These are phyloP conservation scores for Pseudorhiza aurosa DNA, from an alignment of 30 jellyfish, hydroid and myxozoan species.

Conservation along the genomic window DNA sequence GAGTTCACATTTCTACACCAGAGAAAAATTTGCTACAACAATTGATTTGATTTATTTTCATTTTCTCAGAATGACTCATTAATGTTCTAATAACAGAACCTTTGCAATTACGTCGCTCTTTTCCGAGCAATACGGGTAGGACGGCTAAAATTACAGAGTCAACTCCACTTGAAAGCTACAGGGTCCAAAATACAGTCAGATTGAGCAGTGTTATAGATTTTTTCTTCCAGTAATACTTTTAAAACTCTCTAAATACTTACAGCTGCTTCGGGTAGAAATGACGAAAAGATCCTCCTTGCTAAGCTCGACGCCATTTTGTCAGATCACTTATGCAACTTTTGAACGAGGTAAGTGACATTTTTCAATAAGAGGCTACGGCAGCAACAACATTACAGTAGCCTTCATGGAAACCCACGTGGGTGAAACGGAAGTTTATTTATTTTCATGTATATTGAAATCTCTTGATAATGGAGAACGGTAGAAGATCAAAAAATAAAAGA, in stretches of 20 bases:
- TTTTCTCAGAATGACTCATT: too few relatives aligned
- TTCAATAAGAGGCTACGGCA: background rate
- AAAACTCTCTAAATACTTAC: background rate
- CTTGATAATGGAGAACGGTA: background rate
- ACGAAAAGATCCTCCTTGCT: background rate
- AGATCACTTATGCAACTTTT: background rate
- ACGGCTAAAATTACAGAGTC: too few relatives aligned
- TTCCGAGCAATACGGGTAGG: too few relatives aligned
- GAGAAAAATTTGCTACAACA: too few relatives aligned
- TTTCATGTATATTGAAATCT: background rate
- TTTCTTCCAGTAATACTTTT: too few relatives aligned
- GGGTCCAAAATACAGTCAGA: too few relatives aligned
- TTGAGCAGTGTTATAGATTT: too few relatives aligned
- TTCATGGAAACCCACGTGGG: constrained; percentile 7
- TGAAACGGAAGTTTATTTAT: constrained; percentile 1
- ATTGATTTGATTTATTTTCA: too few relatives aligned
- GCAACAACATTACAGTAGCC: background rate
- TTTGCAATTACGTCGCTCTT: too few relatives aligned
- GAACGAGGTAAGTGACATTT: background rate
- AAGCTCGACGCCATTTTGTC: background rate
- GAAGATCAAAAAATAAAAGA: background rate
- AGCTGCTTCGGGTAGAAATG: background rate
- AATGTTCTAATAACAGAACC: too few relatives aligned
- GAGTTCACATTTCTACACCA: too few relatives aligned
- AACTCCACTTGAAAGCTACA: too few relatives aligned